phyloP scores from a whole-genome alignment of 2,888 invertebrate genomes.

The Phlogophora meticulosa region DNA sequence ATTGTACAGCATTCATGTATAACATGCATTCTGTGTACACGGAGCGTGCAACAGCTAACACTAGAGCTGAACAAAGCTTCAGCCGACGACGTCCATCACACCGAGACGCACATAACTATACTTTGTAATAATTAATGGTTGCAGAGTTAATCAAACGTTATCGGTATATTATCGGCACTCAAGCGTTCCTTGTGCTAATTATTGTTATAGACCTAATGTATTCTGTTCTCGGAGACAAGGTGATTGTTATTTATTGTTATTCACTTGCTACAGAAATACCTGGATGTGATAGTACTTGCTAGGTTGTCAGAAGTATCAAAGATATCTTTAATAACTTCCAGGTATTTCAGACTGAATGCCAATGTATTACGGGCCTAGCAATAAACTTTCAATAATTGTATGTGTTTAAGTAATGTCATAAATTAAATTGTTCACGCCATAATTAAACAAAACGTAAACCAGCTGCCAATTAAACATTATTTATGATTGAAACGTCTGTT shows the following conservation, averaged over 20 bases:
- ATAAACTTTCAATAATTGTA: conserved; percentile 13
- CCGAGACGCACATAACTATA: background rate
- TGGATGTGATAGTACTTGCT: no score
- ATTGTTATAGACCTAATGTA: background rate
- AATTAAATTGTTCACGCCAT: conserved; percentile 6
- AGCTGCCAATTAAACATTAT: conserved; percentile 30
- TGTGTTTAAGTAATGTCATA: background rate
- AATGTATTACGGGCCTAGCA: background rate
- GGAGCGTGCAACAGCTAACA: background rate
- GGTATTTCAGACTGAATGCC: background rate
- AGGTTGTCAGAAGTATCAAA: background rate
- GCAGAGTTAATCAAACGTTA: conserved; percentile 17
- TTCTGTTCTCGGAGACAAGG: background rate
- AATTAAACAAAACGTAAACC: conserved; percentile 24
- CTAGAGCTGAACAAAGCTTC: background rate
- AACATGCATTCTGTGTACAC: no score
- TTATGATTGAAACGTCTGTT: conserved; percentile 23
- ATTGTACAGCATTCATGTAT: no score
- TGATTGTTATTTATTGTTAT: background rate
- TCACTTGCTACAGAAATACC: no score
- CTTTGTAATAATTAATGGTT: conserved; percentile 3
- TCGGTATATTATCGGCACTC: conserved; percentile 2
- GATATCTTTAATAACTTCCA: background rate
- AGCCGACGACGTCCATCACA: no score
- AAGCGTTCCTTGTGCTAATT: background rate